A percentile compares a stretch with the other conserved stretches of the same genome.
Conservation (phyloP, 2,888 invertebrate genomes). For the Brachynemurus nebulosus region DNA sequence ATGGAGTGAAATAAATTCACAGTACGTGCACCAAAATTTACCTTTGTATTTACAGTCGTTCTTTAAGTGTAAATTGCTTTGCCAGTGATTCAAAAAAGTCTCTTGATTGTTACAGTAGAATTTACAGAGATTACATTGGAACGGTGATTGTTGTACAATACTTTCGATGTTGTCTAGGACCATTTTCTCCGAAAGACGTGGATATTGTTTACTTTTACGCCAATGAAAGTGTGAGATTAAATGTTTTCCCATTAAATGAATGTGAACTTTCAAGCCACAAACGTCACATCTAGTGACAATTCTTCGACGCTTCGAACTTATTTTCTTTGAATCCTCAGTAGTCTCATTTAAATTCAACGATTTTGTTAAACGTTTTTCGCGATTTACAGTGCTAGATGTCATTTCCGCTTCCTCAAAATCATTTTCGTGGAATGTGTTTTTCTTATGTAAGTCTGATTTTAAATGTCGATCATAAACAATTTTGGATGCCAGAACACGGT, state of each 20-base stretch:
- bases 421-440: conserved; percentile 47
- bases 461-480: conserved; percentile 64
- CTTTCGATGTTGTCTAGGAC: conserved; percentile 64
- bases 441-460: conserved; percentile 56
- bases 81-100: conserved; percentile 61
- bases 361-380: neutral
- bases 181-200: conserved; percentile 40
- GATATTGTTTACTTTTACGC: conserved; percentile 49
- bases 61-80: conserved; percentile 43
- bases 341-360: neutral
- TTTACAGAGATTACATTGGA: conserved; percentile 70
- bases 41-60: conserved; percentile 39
- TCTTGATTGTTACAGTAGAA: conserved; percentile 70
- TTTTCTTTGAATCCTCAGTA: neutral
- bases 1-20: conserved; percentile 50
- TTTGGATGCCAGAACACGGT: conserved; percentile 57
- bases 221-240: conserved; percentile 77
- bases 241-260: conserved; percentile 65
- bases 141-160: conserved; percentile 69
- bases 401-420: conserved; percentile 30
- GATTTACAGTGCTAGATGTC: neutral
- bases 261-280: conserved; percentile 54
- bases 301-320: conserved; percentile 26
- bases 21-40: conserved; percentile 57
- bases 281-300: conserved; percentile 55